phyloP scores from a whole-genome alignment of 2,888 invertebrate genomes.

The Alloscopus bannaensis region DNA sequence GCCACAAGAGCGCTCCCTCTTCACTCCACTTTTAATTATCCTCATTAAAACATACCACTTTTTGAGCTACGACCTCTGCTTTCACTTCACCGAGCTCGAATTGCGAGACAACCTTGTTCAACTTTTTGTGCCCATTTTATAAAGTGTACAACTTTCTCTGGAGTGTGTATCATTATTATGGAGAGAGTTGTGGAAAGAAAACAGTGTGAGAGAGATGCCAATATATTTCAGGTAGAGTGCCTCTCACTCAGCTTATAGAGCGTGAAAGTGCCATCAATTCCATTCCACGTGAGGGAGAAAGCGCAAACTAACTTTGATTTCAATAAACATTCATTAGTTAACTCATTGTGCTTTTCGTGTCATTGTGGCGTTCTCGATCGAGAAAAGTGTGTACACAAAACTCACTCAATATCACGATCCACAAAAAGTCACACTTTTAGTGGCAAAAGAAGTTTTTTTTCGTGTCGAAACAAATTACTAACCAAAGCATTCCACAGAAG shows the following conservation, averaged over 20 bases:
- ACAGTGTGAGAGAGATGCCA: constrained; percentile 3
- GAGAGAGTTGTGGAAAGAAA: not conserved
- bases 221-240: not conserved
- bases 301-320: constrained; percentile 15
- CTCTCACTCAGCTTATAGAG: not conserved
- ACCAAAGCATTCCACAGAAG: constrained; percentile 10
- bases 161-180: constrained; percentile 16
- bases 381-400: too few species aligned
- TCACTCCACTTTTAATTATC: constrained; percentile 67
- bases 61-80: constrained; percentile 44
- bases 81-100: constrained; percentile 13
- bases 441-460: not conserved
- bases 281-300: not conserved
- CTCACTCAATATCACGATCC: too few species aligned
- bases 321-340: constrained; percentile 32
- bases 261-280: constrained; percentile 14
- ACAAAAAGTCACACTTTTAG: too few species aligned
- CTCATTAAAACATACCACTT: constrained; percentile 68
- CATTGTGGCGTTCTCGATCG: too few species aligned
- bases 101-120: constrained; percentile 31
- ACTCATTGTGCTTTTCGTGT: too few species aligned
- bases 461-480: constrained; percentile 34
- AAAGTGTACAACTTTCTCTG: not conserved
- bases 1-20: constrained; percentile 38
- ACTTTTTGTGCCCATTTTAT: constrained; percentile 24